Percentiles rank a stretch among this genome's conserved stretches.
These are phyloP conservation scores for Plagodis pulveraria DNA, from an alignment of 2,888 invertebrate genomes.

Conservation along the genomic window DNA sequence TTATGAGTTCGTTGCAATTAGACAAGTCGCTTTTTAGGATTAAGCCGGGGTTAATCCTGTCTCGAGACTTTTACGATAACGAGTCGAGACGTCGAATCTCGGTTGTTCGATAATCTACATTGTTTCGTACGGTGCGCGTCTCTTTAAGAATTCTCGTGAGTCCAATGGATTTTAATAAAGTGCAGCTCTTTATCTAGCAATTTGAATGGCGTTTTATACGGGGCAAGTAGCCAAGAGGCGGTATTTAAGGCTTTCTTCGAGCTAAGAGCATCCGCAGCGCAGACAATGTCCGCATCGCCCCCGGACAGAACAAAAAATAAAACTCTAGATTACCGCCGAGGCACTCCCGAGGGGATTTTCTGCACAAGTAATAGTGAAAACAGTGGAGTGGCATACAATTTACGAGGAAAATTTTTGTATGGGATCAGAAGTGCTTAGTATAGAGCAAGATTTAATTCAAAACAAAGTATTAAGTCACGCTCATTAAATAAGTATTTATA, in stretches of 20 bases:
- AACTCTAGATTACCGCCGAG: slow-evolving; percentile 49
- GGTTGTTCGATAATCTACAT: slow-evolving; percentile 24
- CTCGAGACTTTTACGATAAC: slow-evolving; percentile 68
- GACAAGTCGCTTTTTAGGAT: slow-evolving; percentile 78
- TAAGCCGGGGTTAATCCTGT: slow-evolving; percentile 59
- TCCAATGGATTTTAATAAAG: slow-evolving; percentile 32
- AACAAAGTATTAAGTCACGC: no score
- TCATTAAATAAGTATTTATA: no score
- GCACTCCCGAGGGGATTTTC: slow-evolving; percentile 24
- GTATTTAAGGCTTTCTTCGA: slow-evolving; percentile 51
- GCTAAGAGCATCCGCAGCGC: slow-evolving; percentile 48
- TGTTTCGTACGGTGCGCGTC: slow-evolving; percentile 9
- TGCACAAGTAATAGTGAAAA: slow-evolving; percentile 5
- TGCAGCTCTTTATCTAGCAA: slow-evolving; percentile 31
- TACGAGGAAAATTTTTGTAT: not conserved
- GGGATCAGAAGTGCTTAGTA: not conserved
- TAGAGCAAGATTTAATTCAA: no score
- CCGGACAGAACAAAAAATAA: slow-evolving; percentile 47
- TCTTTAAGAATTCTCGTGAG: slow-evolving; percentile 12
- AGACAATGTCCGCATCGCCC: slow-evolving; percentile 57
- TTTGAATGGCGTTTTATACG: slow-evolving; percentile 36
- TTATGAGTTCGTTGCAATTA: slow-evolving; percentile 79
- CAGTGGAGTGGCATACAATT: not conserved
- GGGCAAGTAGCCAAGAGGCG: slow-evolving; percentile 33
- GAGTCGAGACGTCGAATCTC: slow-evolving; percentile 63